Evolutionary conservation across 2,888 invertebrate species (phyloP).

Genomic region (Rotaria macrura): DNA sequence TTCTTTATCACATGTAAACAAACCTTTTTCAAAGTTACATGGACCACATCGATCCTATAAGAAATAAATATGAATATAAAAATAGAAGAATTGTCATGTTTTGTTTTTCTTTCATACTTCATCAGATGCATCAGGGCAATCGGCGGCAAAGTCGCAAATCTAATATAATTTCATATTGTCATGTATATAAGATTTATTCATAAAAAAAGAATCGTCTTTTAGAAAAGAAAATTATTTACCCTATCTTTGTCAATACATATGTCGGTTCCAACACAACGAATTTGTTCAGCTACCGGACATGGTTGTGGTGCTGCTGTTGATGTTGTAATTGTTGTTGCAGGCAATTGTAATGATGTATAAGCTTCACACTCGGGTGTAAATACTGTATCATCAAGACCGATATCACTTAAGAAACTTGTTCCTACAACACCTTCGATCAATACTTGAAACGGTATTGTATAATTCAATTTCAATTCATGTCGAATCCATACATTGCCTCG

Average conservation of each 20-base stretch:
- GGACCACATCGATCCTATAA: constrained; percentile 24
- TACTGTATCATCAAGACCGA: constrained; percentile 19
- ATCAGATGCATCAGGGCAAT: constrained; percentile 35
- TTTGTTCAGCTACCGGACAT: constrained; percentile 2
- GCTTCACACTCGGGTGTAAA: constrained; percentile 23
- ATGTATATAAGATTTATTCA: background rate
- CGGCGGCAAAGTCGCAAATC: constrained; percentile 35
- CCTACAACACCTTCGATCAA: constrained; percentile 10
- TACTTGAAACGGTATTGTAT: background rate
- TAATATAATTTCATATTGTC: background rate
- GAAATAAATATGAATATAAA: background rate
- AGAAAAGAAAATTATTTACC: background rate
- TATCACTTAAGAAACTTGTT: background rate
- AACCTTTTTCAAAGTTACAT: constrained; percentile 30
- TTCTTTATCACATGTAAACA: background rate
- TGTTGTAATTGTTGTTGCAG: constrained; percentile 13
- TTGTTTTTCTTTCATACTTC: constrained; percentile 15
- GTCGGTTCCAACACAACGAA: constrained; percentile 16
- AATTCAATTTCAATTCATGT: background rate
- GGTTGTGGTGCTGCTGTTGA: constrained; percentile 15
- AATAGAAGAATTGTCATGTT: background rate
- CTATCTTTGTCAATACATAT: constrained; percentile 24
- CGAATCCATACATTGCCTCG: background rate
- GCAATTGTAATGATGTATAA: background rate
- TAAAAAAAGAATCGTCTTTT: no score